phyloP scores from a whole-genome alignment of 2,797 vertebrate species.

The Neosilurus hyrtlii region DNA sequence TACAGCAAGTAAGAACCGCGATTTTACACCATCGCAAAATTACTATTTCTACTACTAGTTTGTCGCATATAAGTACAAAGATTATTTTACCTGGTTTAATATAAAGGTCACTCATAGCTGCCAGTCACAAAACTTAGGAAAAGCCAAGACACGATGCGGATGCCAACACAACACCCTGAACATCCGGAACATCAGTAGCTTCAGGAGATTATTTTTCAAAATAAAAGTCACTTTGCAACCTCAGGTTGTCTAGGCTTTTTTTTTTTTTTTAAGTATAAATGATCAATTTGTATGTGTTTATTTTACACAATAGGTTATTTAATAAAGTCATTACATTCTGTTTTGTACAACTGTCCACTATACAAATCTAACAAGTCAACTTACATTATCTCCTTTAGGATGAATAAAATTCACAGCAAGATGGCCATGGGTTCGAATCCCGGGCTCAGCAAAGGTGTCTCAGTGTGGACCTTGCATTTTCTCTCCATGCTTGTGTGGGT shows the following conservation, averaged over 20 bases:
- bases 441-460: too few relatives aligned
- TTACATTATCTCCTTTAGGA: too few relatives aligned
- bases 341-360: neutral
- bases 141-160: neutral
- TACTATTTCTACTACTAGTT: neutral
- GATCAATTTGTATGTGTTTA: neutral
- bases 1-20: neutral
- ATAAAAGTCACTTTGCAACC: conserved; percentile 20
- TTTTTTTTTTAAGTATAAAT: too few relatives aligned
- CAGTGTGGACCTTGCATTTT: too few relatives aligned
- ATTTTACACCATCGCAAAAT: neutral
- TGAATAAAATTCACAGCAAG: too few relatives aligned
- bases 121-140: neutral
- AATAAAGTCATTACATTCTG: neutral
- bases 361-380: neutral
- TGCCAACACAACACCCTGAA: conserved; percentile 25
- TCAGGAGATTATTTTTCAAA: neutral
- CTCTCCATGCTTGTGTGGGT: too few relatives aligned
- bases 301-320: neutral
- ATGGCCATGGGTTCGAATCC: too few relatives aligned
- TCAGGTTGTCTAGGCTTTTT: too few relatives aligned
- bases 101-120: conserved; percentile 68
- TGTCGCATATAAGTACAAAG: neutral
- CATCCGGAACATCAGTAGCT: neutral
- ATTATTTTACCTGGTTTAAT: conserved; percentile 70